Base-by-base conservation (phyloP, 2,797 vertebrate species). In the Oophaga sylvatica region DNA sequence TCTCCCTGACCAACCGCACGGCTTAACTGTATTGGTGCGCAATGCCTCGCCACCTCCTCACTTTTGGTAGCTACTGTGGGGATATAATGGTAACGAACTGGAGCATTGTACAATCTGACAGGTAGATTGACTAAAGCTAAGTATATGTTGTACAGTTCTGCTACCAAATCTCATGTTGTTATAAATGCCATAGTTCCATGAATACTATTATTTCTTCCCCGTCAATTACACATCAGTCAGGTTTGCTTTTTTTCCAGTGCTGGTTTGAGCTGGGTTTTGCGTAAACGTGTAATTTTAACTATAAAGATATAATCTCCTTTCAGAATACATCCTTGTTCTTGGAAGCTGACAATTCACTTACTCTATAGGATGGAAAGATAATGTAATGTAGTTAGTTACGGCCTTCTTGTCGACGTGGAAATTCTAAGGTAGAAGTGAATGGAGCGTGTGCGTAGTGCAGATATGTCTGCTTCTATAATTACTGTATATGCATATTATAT, bases 141-240 rank as follows among this genome's bases (percentile, higher is more conserved):
- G 35, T 67, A 63, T 62, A 65, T 81, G n/a, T 65, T 26, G 60
- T 45, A 6, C 29, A 31, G 41, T 81, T 45, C 62, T 22, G 35
- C 29, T 45, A n/a, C 80, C 17, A 17, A 82, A 57, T 82, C 26
- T 12, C 53, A 82, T 57, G 63, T 57, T 82, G 3, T 57, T 70
- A 41, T 56, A 70, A 11, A 53, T 15, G 22, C 31, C 62, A 82
- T 20, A n/a, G 41, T 63, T 71, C 57, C 67, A 60, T 57, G 71
- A 73, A 87, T 29, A 53, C 85, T 75, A 71, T 63, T 56, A 87
- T 80, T 80, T 87, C 31, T 56, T 86, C 67, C 17, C 20, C 20
- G 41, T 29, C 19, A 87, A 87, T 87, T 87, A 87, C 63, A 87
- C 56, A n/a, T 45, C 9, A 41, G 26, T 60, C 31, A 31, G 41